These are phyloP conservation scores for Lichenostomus cassidix DNA, from an alignment of 2,113 vertebrate genomes.

Conservation along the genomic window DNA sequence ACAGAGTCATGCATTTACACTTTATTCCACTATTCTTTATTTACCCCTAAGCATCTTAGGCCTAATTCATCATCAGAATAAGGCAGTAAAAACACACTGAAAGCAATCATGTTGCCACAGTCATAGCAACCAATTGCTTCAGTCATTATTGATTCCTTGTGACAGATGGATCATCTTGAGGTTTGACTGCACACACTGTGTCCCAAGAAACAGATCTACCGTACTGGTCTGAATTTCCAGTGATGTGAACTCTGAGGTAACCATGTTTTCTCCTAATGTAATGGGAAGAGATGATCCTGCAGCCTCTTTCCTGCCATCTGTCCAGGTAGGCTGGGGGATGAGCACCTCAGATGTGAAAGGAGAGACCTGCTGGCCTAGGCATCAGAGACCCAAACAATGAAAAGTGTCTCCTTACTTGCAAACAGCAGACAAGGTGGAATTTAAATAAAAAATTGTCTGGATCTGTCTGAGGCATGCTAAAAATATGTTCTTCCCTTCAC, in stretches of 20 bases:
- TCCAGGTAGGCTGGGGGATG: background rate
- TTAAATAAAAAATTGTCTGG: background rate
- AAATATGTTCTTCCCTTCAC: background rate
- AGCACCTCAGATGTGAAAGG: background rate
- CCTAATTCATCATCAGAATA: background rate
- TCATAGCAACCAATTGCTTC: background rate
- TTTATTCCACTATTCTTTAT: background rate
- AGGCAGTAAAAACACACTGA: background rate
- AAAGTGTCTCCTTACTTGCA: background rate
- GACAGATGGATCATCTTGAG: background rate
- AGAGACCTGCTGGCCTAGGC: background rate
- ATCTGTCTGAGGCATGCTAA: background rate
- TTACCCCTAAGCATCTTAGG: background rate
- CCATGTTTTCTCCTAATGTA: background rate
- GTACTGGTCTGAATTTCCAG: background rate
- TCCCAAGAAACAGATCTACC: background rate
- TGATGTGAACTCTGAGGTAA: background rate
- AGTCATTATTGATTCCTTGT: background rate
- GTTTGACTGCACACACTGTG: rapidly evolving
- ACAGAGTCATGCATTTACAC: background rate
- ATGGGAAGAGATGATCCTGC: background rate
- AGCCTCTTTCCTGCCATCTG: background rate
- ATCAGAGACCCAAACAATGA: background rate
- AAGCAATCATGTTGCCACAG: background rate
- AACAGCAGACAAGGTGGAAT: background rate